Conservation (phyloP, 2,797 vertebrate species). For the Danio tinwini region DNA sequence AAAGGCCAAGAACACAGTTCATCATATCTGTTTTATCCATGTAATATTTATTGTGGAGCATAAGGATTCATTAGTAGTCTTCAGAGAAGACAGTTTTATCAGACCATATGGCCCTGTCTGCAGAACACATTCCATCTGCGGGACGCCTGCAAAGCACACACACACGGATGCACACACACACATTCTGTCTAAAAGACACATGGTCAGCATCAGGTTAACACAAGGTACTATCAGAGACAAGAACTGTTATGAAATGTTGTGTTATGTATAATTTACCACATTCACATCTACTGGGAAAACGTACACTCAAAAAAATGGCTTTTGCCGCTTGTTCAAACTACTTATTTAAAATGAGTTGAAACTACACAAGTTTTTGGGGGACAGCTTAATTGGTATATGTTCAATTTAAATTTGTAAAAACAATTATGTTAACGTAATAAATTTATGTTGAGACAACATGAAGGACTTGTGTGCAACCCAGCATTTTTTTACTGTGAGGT, state of each 20-base stretch:
- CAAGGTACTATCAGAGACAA: slow-evolving; percentile 7
- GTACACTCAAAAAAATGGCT: too few relatives aligned
- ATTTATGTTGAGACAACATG: too few relatives aligned
- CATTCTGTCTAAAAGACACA: slow-evolving; percentile 15
- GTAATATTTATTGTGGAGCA: slow-evolving; percentile 27
- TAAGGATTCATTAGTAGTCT: slow-evolving; percentile 43
- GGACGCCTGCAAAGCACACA: slow-evolving; percentile 25
- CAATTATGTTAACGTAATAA: too few relatives aligned
- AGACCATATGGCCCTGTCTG: slow-evolving; percentile 50
- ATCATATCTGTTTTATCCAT: slow-evolving; percentile 32
- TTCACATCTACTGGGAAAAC: not conserved
- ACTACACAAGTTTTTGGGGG: too few relatives aligned
- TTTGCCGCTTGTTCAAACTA: too few relatives aligned
- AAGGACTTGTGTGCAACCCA: too few relatives aligned
- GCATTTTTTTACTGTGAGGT: too few relatives aligned
- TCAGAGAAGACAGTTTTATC: slow-evolving; percentile 30
- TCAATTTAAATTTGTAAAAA: too few relatives aligned
- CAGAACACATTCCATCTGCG: slow-evolving; percentile 45
- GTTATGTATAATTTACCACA: not conserved
- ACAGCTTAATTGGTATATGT: too few relatives aligned
- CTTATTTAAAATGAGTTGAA: too few relatives aligned
- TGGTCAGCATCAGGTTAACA: slow-evolving; percentile 26
- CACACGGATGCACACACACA: slow-evolving; percentile 16
- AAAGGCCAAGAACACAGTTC: not conserved
- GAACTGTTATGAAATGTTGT: not conserved